Percentiles rank a stretch among this genome's conserved stretches.
Evolutionary conservation across 2,888 invertebrate species (phyloP).

Genomic region (Anaspis maculata): DNA sequence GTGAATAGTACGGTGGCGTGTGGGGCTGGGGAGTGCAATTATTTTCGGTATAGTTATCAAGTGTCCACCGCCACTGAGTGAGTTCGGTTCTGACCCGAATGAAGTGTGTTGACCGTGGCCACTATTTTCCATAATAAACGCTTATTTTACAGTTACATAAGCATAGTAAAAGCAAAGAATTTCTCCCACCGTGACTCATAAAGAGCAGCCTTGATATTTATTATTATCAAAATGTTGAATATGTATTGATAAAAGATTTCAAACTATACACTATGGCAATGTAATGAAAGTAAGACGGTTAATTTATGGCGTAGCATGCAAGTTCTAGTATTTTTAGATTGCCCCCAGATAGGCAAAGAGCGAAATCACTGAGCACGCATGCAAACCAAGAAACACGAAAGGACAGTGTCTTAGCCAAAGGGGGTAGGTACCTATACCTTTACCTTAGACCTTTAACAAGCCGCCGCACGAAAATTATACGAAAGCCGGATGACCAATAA

Average conservation of each 20-base stretch:
- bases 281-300: constrained; percentile 20
- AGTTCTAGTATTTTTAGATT: constrained; percentile 23
- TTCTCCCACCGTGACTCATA: constrained; percentile 12
- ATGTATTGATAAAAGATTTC: constrained; percentile 17
- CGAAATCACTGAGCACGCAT: constrained; percentile 27
- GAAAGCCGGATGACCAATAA: constrained; percentile 16
- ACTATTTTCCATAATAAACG: constrained; percentile 16
- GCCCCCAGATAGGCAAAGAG: constrained; percentile 23
- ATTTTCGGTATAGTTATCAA: no score
- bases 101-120: constrained; percentile 13
- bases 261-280: constrained; percentile 10
- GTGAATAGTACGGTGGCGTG: no score
- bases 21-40: no score
- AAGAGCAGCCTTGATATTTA: constrained; percentile 18
- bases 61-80: constrained; percentile 6
- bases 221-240: constrained; percentile 15
- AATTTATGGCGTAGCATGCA: constrained; percentile 24
- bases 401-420: constrained; percentile 19
- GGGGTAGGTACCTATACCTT: no score
- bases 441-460: constrained; percentile 18
- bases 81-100: constrained; percentile 9
- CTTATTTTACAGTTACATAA: constrained; percentile 13
- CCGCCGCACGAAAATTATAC: constrained; percentile 19
- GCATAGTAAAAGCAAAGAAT: constrained; percentile 10
- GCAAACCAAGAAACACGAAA: constrained; percentile 23